These are phyloP conservation scores for Mactra quadrangularis DNA, from an alignment of 1,140 invertebrate species.

Conservation along the genomic window DNA sequence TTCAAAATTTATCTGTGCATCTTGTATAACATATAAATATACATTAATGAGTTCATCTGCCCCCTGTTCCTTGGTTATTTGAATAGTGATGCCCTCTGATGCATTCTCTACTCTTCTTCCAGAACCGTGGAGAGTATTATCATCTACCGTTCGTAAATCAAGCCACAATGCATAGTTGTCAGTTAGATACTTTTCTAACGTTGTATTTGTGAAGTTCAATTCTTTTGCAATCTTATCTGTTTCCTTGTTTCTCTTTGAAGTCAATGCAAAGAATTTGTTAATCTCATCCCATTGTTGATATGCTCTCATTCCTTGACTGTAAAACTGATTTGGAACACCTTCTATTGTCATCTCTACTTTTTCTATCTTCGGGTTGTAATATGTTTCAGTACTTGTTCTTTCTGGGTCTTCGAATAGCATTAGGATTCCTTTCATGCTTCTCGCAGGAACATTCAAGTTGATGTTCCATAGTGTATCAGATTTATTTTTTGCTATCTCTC, in stretches of 20 bases:
- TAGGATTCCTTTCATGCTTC: slow-evolving; percentile 64
- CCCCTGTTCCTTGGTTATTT: slow-evolving; percentile 9
- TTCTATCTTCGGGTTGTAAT: slow-evolving; percentile 53
- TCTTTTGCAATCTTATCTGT: slow-evolving; percentile 18
- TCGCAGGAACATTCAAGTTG: slow-evolving; percentile 62
- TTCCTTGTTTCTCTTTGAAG: slow-evolving; percentile 12
- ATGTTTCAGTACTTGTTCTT: slow-evolving; percentile 34
- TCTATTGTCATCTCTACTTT: slow-evolving; percentile 62
- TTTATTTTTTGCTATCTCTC: no score
- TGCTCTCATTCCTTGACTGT: slow-evolving; percentile 59
- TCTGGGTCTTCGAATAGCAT: slow-evolving; percentile 61
- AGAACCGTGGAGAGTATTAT: slow-evolving; percentile 51
- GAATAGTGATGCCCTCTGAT: slow-evolving; percentile 10
- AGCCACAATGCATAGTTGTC: slow-evolving; percentile 62
- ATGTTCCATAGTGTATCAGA: no score
- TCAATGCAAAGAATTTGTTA: slow-evolving; percentile 4
- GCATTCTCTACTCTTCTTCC: slow-evolving; percentile 54
- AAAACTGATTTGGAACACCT: slow-evolving; percentile 62
- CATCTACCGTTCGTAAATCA: slow-evolving; percentile 57
- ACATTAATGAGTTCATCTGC: no score
- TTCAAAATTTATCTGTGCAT: slow-evolving; percentile 22
- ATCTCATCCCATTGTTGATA: slow-evolving; percentile 61
- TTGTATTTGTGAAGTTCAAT: neutral
- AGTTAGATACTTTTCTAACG: slow-evolving; percentile 16
- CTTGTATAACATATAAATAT: slow-evolving; percentile 25